These are phyloP conservation scores for Neoniphon sammara DNA, from an alignment of 2,797 vertebrate genomes.

Conservation along the genomic window DNA sequence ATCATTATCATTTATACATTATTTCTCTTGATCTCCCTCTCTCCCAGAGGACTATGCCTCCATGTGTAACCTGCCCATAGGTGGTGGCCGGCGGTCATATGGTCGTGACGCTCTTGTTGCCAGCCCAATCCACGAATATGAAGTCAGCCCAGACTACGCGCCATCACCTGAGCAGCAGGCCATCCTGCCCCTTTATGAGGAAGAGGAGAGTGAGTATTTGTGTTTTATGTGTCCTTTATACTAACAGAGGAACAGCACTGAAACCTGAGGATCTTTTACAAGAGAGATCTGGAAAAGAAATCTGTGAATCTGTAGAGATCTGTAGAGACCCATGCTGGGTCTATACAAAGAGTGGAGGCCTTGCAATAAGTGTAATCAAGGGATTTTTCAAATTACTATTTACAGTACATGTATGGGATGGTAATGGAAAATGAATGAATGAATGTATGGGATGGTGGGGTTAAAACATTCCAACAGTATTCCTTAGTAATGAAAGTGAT, in stretches of 20 bases:
- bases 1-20: neutral
- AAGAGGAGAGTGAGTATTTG: conserved; percentile 76
- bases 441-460: too few species aligned
- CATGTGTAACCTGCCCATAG: conserved; percentile 91
- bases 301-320: too few species aligned
- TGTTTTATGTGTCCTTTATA: neutral
- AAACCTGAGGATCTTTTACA: neutral
- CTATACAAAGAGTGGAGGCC: too few species aligned
- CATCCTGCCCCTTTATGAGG: conserved; percentile 62
- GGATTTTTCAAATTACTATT: too few species aligned
- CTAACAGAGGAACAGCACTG: neutral
- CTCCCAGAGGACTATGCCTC: conserved; percentile 88
- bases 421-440: too few species aligned
- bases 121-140: conserved; percentile 77
- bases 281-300: too few species aligned
- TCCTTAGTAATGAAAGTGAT: too few species aligned
- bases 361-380: too few species aligned
- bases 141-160: conserved; percentile 68
- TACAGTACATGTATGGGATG: too few species aligned
- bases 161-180: conserved; percentile 51
- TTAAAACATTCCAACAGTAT: too few species aligned
- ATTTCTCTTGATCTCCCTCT: neutral
- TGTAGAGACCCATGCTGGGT: too few species aligned
- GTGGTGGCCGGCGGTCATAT: conserved; percentile 82
- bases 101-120: conserved; percentile 91